phyloP scores from a whole-genome alignment of 2,888 invertebrate genomes.

The Lymantria dispar region DNA sequence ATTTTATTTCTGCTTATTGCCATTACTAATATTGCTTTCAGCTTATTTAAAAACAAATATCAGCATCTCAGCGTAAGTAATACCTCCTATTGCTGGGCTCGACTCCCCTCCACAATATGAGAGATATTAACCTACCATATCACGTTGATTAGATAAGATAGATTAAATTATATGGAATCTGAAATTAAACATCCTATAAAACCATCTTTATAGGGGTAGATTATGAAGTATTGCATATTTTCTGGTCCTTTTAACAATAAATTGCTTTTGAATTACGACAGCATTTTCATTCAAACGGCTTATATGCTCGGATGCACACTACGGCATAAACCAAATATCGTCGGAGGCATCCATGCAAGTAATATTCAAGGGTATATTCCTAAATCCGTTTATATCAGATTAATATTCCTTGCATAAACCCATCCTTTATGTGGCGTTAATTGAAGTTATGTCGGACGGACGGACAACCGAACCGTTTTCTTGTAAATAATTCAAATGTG shows the following conservation, averaged over 20 bases:
- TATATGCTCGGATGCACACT: not conserved
- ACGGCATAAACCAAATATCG: not conserved
- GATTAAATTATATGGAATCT: not conserved
- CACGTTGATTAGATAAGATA: too few species aligned
- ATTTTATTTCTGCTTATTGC: too few species aligned
- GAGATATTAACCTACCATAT: too few species aligned
- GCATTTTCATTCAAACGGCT: not conserved
- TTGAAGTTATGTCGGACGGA: constrained; percentile 45
- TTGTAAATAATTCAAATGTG: constrained; percentile 43
- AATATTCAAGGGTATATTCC: not conserved
- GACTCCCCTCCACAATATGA: too few species aligned
- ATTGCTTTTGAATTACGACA: not conserved
- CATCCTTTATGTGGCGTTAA: constrained; percentile 42
- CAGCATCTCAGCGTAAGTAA: too few species aligned
- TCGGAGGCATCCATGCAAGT: not conserved
- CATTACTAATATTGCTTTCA: too few species aligned
- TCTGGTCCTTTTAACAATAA: not conserved
- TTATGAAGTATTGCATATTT: not conserved
- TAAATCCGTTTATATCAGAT: constrained; percentile 7
- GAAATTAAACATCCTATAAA: not conserved
- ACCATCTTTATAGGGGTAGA: not conserved
- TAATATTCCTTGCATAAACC: constrained; percentile 32
- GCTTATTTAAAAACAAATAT: too few species aligned
- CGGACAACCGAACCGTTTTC: constrained; percentile 33
- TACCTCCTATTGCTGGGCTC: too few species aligned